Conservation (phyloP, 53 echinoderm and acorn worm genomes). For the Echinarachnius parma region DNA sequence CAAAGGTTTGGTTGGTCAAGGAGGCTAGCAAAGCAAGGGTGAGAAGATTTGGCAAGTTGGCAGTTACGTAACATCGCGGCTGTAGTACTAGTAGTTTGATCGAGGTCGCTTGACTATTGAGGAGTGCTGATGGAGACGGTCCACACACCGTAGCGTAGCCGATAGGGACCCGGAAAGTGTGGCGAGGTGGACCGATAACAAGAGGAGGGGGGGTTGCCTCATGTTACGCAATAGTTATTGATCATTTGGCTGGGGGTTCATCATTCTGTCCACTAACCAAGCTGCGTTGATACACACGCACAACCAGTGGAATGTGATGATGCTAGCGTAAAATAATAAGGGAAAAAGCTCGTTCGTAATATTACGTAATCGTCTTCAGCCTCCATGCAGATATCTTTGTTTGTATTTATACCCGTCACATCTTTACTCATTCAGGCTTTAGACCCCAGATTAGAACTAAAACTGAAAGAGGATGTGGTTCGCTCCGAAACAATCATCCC, state of each 20-base stretch:
- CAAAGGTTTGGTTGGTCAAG: too few relatives aligned
- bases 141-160: neutral
- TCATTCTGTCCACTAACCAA: neutral
- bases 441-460: too few relatives aligned
- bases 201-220: conserved; percentile 11
- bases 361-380: conserved; percentile 41
- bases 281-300: neutral
- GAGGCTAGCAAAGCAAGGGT: too few relatives aligned
- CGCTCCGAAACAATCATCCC: too few relatives aligned
- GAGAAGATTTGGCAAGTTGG: too few relatives aligned
- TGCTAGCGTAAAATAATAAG: neutral
- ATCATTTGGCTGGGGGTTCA: conserved; percentile 18
- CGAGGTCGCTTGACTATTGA: neutral
- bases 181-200: neutral
- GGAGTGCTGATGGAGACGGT: neutral
- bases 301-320: neutral
- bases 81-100: neutral
- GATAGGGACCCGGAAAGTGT: neutral
- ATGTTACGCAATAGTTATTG: conserved; percentile 46
- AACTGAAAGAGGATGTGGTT: too few relatives aligned
- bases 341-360: neutral
- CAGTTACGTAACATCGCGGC: too few relatives aligned
- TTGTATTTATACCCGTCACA: too few relatives aligned
- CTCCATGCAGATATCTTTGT: too few relatives aligned
- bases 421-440: too few relatives aligned